Conservation (phyloP, 2,797 vertebrate genomes). For the Orientallactaga sibirica region DNA sequence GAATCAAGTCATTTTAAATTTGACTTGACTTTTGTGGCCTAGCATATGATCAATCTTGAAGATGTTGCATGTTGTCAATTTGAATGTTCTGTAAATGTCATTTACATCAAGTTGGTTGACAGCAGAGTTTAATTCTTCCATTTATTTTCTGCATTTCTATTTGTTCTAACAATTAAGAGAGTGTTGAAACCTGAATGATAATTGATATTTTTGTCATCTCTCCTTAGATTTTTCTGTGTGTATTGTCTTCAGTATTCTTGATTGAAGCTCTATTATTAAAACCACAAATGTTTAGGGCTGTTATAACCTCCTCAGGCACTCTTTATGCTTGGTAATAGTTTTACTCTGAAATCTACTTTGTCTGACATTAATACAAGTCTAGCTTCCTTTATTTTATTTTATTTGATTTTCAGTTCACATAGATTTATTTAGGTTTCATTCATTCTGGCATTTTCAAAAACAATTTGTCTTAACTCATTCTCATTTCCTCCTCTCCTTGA, state of each 20-base stretch:
- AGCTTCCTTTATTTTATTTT: background rate
- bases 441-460: too few relatives aligned
- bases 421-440: too few relatives aligned
- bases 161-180: background rate
- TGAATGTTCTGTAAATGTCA: background rate
- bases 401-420: too few relatives aligned
- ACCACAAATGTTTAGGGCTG: background rate
- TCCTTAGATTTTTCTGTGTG: background rate
- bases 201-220: background rate
- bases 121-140: background rate
- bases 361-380: background rate
- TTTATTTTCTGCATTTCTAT: background rate
- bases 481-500: too few relatives aligned
- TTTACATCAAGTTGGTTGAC: background rate
- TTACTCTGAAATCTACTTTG: too few relatives aligned
- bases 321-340: background rate
- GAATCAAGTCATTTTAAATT: background rate
- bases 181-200: too few relatives aligned
- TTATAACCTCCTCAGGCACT: background rate
- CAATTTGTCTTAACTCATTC: too few relatives aligned
- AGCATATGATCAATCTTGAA: background rate
- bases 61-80: background rate
- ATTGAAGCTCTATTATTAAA: background rate
- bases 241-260: background rate
- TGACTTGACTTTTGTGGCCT: background rate